Base-by-base conservation (phyloP, 2,797 vertebrate genomes). In the Ispidina lecontei region DNA sequence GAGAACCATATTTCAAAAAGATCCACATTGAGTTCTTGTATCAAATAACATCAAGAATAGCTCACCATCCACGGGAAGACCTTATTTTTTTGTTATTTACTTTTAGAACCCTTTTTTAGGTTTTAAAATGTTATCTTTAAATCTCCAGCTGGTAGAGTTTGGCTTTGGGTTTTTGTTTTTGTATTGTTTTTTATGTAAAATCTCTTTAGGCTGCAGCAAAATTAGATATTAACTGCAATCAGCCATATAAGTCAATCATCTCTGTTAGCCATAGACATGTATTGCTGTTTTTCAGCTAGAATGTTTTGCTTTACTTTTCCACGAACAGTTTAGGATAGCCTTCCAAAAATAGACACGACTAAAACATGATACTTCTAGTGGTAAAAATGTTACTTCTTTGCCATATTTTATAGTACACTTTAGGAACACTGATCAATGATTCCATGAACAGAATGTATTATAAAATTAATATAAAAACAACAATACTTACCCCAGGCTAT, bases 1-100 rank as follows among this genome's bases (percentile, higher is more conserved):
- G 73, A 89, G 90, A 93, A 93, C 69, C 88, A 83, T 73, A 84
- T 94, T 92, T 90, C 65, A 87, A 72, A 88, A 92, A 91, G 62
- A 82, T 73, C 72, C n/a, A n/a, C 17, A 35, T 49, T 84, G 64
- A 88, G 72, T 84, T 87, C 74, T 86, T 77, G 15, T 68, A 84
- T 59, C 77, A 79, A 92, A 72, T 68, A 55, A 80, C 59, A 33
- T 87, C 14, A 49, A 77, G 91, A 93, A 90, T 54, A 91, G 17
- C 81, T 93, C 87, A 39, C 49, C 35, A 25, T 77, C 72, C 89
- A 89, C 88, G 74, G 17, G 19, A 49, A n/a, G 35, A 43, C 65
- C 76, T 90, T 91, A 85, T 71, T n/a, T 92, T 92, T 86, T 71
- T 49, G 12, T 85, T 87, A 73, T 75, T 88, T 86, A 51, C 87